These are phyloP conservation scores for Leucophora obtusa DNA, from an alignment of 2,888 invertebrate species.

Conservation along the genomic window DNA sequence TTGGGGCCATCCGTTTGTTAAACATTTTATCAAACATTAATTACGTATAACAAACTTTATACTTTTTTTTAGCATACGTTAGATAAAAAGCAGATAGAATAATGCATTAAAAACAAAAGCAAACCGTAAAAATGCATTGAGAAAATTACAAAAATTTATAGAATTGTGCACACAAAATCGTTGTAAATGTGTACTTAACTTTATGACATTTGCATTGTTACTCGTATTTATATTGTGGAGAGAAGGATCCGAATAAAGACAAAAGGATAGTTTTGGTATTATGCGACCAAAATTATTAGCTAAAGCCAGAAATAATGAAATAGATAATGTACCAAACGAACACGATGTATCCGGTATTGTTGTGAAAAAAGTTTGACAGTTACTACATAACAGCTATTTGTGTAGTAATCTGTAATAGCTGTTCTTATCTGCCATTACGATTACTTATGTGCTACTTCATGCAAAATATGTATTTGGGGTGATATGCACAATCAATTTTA, in stretches of 20 bases:
- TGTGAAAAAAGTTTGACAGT: too few species aligned
- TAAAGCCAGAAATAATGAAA: too few species aligned
- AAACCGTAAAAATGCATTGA: slow-evolving; percentile 34
- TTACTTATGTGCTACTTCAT: too few species aligned
- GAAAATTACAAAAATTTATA: slow-evolving; percentile 19
- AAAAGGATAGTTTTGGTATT: too few species aligned
- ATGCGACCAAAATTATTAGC: too few species aligned
- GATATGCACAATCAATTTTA: too few species aligned
- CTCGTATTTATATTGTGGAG: background rate
- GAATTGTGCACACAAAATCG: background rate
- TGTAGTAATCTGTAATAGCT: too few species aligned
- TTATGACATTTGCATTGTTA: slow-evolving; percentile 23
- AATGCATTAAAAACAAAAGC: slow-evolving; percentile 1
- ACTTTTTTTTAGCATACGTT: background rate
- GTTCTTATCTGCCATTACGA: too few species aligned
- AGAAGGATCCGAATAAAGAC: background rate
- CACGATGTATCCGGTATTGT: too few species aligned
- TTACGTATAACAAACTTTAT: background rate
- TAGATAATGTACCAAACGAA: too few species aligned
- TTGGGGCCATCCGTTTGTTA: slow-evolving; percentile 55
- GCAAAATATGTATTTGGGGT: too few species aligned
- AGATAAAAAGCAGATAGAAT: background rate
- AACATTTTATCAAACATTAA: slow-evolving; percentile 24
- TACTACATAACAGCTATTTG: too few species aligned
- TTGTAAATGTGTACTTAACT: slow-evolving; percentile 21